These are phyloP conservation scores for Mystacornis crossleyi DNA, from an alignment of 2,113 vertebrate species.

Conservation along the genomic window DNA sequence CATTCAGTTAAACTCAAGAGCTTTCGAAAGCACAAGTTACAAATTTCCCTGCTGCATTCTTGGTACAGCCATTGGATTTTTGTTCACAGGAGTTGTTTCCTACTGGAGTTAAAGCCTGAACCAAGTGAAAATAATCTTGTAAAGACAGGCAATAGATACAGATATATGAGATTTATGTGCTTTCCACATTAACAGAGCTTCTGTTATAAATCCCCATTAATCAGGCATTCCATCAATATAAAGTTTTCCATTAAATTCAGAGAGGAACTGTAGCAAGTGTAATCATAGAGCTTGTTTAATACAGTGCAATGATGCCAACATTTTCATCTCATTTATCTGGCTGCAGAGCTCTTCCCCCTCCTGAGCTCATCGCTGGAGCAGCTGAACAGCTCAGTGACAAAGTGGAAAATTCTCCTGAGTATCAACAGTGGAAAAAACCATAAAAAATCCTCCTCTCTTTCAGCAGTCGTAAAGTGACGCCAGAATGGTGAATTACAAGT, in stretches of 20 bases:
- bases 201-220: slow-evolving; percentile 59
- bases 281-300: slow-evolving; percentile 46
- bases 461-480: neutral
- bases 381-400: slow-evolving; percentile 22
- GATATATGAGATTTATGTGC: slow-evolving; percentile 1
- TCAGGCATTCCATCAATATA: slow-evolving; percentile 32
- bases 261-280: slow-evolving; percentile 1
- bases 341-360: slow-evolving; percentile 1
- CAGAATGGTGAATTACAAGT: neutral
- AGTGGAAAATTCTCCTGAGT: neutral
- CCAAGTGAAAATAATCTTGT: neutral
- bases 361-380: neutral
- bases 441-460: neutral
- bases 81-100: neutral
- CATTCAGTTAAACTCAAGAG: neutral
- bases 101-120: neutral
- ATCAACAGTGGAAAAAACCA: neutral
- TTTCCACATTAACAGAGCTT: slow-evolving; percentile 44
- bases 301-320: slow-evolving; percentile 32
- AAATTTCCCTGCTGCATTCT: neutral
- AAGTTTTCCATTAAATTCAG: slow-evolving; percentile 58
- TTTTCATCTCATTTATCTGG: slow-evolving; percentile 31
- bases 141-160: neutral
- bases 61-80: neutral
- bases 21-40: neutral